Evolutionary conservation across 2,888 invertebrate species (phyloP), one percentile per base, ranked within the genome.

Genomic region (Colletes collaris): DNA sequence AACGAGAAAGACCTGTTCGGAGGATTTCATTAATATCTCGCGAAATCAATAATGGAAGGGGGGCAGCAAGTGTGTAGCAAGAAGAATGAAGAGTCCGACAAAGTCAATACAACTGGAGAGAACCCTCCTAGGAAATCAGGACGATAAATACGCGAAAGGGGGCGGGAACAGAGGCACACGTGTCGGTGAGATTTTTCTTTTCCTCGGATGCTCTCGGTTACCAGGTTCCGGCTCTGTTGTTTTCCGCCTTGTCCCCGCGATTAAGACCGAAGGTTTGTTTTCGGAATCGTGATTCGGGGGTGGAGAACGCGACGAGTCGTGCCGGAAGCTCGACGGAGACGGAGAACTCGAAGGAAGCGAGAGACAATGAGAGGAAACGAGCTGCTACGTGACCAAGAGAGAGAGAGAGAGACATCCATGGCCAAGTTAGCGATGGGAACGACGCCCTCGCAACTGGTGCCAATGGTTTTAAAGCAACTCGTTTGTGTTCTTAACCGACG

Each of bases 181-280:
- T 16, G 53, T 49, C 27, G 13, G n/a, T 27, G 49, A 50, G 68
- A 65, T 64, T 55, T 50, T 74, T 77, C 68, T 65, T 27, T 55
- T 16, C 44, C 35, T 10, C n/a, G 11, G 52, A 53, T 27, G 52
- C 27, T 72, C 59, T 79, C 59, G 72, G 62, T 72, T 50, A 60
- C 53, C 63, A 27, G 27, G 27, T 27, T 27, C 27, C 27, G 50
- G 40, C 37, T 52, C 49, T 44, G 37, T 62, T 63, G 63, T 71
- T 66, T 74, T 55, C 56, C 76, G 69, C 58, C 69, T 70, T 27
- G 71, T 68, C 58, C 62, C 52, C 8, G 46, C 70, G 67, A 71
- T 76, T 79, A 76, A 71, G 76, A 55, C 63, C 46, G 56, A 44
- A 73, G 76, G 64, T 83, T 76, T 81, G 78, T 84, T 81, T 81